A percentile compares a stretch with the other conserved stretches of the same genome.
These are phyloP conservation scores for Conger conger DNA, from an alignment of 2,113 vertebrate genomes.

Conservation along the genomic window DNA sequence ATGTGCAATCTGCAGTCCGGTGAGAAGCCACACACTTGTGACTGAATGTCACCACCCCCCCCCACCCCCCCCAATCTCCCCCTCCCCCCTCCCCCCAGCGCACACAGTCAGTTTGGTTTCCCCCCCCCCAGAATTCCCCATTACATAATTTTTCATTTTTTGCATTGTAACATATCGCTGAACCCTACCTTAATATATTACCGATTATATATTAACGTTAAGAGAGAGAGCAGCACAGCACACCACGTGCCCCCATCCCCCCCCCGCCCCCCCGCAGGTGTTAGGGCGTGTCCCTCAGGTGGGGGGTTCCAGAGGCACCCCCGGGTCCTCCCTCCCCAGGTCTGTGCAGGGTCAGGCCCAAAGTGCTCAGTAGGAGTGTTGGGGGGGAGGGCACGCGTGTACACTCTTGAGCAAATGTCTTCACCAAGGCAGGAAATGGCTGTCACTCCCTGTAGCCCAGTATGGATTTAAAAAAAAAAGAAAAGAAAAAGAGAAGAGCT, in stretches of 20 bases:
- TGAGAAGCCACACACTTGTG: not conserved
- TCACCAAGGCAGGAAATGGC: slow-evolving; percentile 53
- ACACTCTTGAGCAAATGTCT: not conserved
- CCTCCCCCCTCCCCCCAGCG: not conserved
- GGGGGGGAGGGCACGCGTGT: not conserved
- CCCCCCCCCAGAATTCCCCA: slow-evolving; percentile 6
- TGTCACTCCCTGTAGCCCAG: slow-evolving; percentile 63
- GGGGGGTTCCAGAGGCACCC: slow-evolving; percentile 15
- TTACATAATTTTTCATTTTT: slow-evolving; percentile 21
- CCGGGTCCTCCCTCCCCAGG: not conserved
- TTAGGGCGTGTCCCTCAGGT: not conserved
- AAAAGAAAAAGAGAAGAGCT: slow-evolving; percentile 55
- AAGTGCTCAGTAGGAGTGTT: slow-evolving; percentile 51
- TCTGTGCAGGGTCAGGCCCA: slow-evolving; percentile 38
- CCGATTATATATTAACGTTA: slow-evolving; percentile 10
- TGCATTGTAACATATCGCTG: slow-evolving; percentile 9
- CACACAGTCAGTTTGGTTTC: not conserved
- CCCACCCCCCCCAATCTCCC: not conserved
- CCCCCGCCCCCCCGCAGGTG: not conserved
- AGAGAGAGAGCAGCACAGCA: slow-evolving; percentile 12
- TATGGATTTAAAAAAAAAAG: slow-evolving; percentile 35
- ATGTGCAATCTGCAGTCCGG: slow-evolving; percentile 15
- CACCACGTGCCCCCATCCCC: not conserved
- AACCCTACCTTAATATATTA: slow-evolving; percentile 25
- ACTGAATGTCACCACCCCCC: not conserved